Conservation (phyloP, 2,888 invertebrate genomes). For the Drosophila ezoana region DNA sequence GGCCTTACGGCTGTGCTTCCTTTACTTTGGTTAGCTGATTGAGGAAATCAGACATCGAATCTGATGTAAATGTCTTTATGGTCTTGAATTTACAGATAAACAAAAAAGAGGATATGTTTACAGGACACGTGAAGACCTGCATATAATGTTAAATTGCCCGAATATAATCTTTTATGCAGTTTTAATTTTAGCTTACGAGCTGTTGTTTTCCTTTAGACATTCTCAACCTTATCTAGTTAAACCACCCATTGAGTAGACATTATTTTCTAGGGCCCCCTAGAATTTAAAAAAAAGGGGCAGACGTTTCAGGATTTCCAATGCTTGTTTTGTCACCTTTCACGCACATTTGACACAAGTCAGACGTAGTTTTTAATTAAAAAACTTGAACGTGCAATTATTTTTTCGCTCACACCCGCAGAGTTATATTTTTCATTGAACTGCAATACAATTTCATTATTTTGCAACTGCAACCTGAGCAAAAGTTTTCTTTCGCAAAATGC, state of each 20-base stretch:
- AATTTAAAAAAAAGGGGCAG: too few species aligned
- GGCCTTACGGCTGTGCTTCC: background rate
- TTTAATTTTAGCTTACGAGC: too few species aligned
- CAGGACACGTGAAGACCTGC: too few species aligned
- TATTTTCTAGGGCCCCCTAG: background rate
- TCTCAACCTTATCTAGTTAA: too few species aligned
- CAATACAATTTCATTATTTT: constrained; percentile 51
- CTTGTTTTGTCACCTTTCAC: constrained; percentile 48
- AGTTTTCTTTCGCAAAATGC: constrained; percentile 13
- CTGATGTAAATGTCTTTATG: too few species aligned
- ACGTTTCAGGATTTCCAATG: constrained; percentile 11
- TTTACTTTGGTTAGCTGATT: background rate
- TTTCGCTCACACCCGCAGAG: constrained; percentile 20
- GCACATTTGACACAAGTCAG: constrained; percentile 71
- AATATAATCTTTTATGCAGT: too few species aligned
- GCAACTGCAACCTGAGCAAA: constrained; percentile 16
- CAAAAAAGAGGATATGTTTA: too few species aligned
- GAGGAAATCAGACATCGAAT: too few species aligned
- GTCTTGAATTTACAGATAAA: too few species aligned
- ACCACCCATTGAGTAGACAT: background rate
- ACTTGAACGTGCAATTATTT: constrained; percentile 78
- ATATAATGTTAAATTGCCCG: too few species aligned
- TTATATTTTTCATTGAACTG: constrained; percentile 48
- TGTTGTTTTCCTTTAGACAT: too few species aligned
- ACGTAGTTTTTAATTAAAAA: constrained; percentile 77